Conservation (phyloP, 2,888 invertebrate species). For the Agrochola macilenta region DNA sequence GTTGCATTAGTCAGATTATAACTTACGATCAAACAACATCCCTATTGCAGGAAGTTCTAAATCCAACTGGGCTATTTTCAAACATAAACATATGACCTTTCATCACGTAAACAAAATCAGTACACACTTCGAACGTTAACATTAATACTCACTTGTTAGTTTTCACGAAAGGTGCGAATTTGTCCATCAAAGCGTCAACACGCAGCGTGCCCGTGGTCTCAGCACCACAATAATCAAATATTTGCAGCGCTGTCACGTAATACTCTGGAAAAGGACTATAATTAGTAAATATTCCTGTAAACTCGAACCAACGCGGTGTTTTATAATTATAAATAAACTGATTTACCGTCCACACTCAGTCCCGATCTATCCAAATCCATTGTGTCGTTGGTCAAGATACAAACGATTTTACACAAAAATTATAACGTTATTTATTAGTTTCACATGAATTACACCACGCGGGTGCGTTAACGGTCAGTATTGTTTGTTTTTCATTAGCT, state of each 20-base stretch:
- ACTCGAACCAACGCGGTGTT: slow-evolving; percentile 82
- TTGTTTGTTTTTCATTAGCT: slow-evolving; percentile 82
- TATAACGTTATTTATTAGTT: slow-evolving; percentile 54
- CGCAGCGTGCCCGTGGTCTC: slow-evolving; percentile 80
- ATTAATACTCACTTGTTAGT: slow-evolving; percentile 83
- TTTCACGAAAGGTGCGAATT: slow-evolving; percentile 85
- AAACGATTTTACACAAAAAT: slow-evolving; percentile 50
- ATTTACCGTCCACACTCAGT: slow-evolving; percentile 81
- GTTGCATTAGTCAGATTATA: slow-evolving; percentile 18
- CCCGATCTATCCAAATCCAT: slow-evolving; percentile 83
- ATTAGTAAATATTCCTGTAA: slow-evolving; percentile 74
- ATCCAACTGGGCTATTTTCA: slow-evolving; percentile 49
- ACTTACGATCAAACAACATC: slow-evolving; percentile 11
- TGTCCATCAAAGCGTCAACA: slow-evolving; percentile 85
- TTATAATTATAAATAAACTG: slow-evolving; percentile 76
- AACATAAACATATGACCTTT: slow-evolving; percentile 39
- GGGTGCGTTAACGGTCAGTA: slow-evolving; percentile 73
- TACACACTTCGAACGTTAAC: slow-evolving; percentile 17
- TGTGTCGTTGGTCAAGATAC: slow-evolving; percentile 60
- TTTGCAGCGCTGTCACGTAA: slow-evolving; percentile 84
- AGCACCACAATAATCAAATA: slow-evolving; percentile 86
- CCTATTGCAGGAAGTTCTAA: slow-evolving; percentile 39
- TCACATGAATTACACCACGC: slow-evolving; percentile 67
- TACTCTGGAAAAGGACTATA: slow-evolving; percentile 83
- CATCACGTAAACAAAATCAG: slow-evolving; percentile 42